phyloP scores from a whole-genome alignment of 2,888 invertebrate genomes.

The Mesochorus sp. region DNA sequence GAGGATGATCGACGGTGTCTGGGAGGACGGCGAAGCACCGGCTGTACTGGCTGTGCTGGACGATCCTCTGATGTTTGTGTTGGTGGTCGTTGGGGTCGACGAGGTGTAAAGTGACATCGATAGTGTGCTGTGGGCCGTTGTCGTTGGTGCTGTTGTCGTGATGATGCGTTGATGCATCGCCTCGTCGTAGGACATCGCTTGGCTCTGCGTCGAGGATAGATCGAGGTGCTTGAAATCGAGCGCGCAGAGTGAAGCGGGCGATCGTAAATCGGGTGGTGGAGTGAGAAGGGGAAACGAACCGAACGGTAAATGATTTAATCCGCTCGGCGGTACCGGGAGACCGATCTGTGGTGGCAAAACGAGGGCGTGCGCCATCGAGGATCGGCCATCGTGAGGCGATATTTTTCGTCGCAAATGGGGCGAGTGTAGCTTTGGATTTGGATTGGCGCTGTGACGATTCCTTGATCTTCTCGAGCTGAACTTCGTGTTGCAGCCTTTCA shows the following conservation, averaged over 20 bases:
- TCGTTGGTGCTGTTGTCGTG: slow-evolving; percentile 82
- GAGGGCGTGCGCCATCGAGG: slow-evolving; percentile 92
- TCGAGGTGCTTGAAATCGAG: slow-evolving; percentile 88
- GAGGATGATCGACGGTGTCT: slow-evolving; percentile 71
- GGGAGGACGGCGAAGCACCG: slow-evolving; percentile 78
- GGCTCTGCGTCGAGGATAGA: slow-evolving; percentile 82
- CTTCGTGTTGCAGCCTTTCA: slow-evolving; percentile 99
- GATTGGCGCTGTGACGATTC: slow-evolving; percentile 98
- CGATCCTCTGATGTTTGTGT: slow-evolving; percentile 78
- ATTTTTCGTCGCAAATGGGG: slow-evolving; percentile 96
- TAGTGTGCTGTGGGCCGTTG: slow-evolving; percentile 83
- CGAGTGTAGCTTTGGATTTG: slow-evolving; percentile 98
- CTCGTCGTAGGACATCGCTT: slow-evolving; percentile 81
- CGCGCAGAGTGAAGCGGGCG: slow-evolving; percentile 83
- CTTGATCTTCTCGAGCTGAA: slow-evolving; percentile 97
- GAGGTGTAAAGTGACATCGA: slow-evolving; percentile 75
- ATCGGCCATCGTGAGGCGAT: slow-evolving; percentile 96
- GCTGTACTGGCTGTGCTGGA: slow-evolving; percentile 82
- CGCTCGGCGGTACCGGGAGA: slow-evolving; percentile 85
- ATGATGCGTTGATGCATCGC: slow-evolving; percentile 85
- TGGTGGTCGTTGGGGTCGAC: slow-evolving; percentile 85
- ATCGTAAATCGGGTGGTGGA: slow-evolving; percentile 87
- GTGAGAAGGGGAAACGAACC: slow-evolving; percentile 91
- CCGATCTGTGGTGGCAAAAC: slow-evolving; percentile 89
- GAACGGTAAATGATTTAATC: slow-evolving; percentile 89